phyloP scores from a whole-genome alignment of 2,113 vertebrate species.

The Colistium nudipinnis region DNA sequence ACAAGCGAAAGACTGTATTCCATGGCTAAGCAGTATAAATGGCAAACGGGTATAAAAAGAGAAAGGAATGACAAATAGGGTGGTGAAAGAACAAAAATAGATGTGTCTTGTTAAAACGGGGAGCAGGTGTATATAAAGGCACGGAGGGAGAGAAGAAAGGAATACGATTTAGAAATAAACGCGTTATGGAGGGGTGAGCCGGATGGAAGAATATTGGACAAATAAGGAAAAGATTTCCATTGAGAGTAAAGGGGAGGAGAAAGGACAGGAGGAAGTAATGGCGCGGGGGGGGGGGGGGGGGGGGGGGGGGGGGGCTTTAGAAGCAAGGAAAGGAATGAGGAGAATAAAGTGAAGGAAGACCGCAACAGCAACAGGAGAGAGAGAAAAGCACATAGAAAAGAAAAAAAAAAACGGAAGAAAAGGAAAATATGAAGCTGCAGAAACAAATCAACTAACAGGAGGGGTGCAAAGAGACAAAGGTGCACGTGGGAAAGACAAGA shows the following conservation, averaged over 20 bases:
- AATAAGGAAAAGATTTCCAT: slow-evolving; percentile 61
- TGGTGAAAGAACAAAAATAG: slow-evolving; percentile 7
- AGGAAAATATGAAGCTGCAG: slow-evolving; percentile 48
- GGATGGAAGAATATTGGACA: slow-evolving; percentile 14
- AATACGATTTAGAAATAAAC: slow-evolving; percentile 65
- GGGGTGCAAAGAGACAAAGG: slow-evolving; percentile 1
- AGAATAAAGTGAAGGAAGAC: not conserved
- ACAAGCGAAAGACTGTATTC: not conserved
- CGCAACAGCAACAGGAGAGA: slow-evolving; percentile 12
- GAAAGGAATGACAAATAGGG: slow-evolving; percentile 39
- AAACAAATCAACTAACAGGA: slow-evolving; percentile 48
- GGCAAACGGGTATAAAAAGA: not conserved
- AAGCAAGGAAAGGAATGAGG: not conserved
- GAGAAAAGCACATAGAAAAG: not conserved
- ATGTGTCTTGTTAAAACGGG: slow-evolving; percentile 36
- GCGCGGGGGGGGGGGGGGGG: slow-evolving; percentile 3
- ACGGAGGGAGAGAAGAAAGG: slow-evolving; percentile 23
- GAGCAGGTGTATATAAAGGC: slow-evolving; percentile 59
- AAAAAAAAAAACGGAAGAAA: slow-evolving; percentile 32
- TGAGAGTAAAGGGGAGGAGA: slow-evolving; percentile 42
- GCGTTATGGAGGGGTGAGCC: slow-evolving; percentile 33
- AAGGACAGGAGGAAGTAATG: slow-evolving; percentile 10
- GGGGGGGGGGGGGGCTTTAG: not conserved
- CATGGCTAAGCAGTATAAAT: no score
- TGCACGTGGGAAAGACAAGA: slow-evolving; percentile 24